Evolutionary conservation across 2,113 vertebrate genomes (phyloP).

Genomic region (Chascanopsetta lugubris): DNA sequence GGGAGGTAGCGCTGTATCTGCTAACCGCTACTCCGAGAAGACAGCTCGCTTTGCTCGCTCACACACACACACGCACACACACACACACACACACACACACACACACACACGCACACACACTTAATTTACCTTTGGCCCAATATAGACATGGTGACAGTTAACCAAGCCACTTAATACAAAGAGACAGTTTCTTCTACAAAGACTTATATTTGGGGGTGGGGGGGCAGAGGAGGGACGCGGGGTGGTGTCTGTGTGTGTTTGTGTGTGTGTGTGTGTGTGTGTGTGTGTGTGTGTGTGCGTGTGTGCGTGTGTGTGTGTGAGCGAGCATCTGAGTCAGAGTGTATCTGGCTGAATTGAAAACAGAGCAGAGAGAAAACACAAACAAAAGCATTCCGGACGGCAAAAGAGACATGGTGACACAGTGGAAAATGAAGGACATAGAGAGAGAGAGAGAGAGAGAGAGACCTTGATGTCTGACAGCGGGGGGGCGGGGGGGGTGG

Average conservation of each 20-base stretch:
- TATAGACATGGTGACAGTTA: conserved; percentile 64
- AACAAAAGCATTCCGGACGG: conserved; percentile 61
- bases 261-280: conserved; percentile 5
- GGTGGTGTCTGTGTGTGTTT: conserved; percentile 3
- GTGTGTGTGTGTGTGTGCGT: too few relatives aligned
- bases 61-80: conserved; percentile 32
- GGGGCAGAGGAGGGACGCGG: not conserved
- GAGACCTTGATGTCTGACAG: conserved; percentile 44
- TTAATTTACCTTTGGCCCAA: conserved; percentile 68
- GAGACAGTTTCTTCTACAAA: conserved; percentile 56
- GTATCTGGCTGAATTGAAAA: conserved; percentile 51
- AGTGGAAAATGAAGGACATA: not conserved
- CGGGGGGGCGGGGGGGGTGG: too few relatives aligned
- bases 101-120: conserved; percentile 36
- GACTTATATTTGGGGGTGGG: conserved; percentile 33
- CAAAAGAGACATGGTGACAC: conserved; percentile 18
- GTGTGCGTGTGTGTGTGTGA: conserved; percentile 6
- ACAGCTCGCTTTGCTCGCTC: conserved; percentile 69
- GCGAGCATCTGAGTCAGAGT: conserved; percentile 42
- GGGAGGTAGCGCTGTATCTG: conserved; percentile 72
- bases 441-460: conserved; percentile 2
- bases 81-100: conserved; percentile 28
- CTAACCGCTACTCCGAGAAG: conserved; percentile 71
- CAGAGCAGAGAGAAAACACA: conserved; percentile 48
- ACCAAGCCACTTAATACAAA: conserved; percentile 63